These are phyloP conservation scores for Sitophilus oryzae DNA, from an alignment of 1,140 invertebrate genomes.

Conservation along the genomic window DNA sequence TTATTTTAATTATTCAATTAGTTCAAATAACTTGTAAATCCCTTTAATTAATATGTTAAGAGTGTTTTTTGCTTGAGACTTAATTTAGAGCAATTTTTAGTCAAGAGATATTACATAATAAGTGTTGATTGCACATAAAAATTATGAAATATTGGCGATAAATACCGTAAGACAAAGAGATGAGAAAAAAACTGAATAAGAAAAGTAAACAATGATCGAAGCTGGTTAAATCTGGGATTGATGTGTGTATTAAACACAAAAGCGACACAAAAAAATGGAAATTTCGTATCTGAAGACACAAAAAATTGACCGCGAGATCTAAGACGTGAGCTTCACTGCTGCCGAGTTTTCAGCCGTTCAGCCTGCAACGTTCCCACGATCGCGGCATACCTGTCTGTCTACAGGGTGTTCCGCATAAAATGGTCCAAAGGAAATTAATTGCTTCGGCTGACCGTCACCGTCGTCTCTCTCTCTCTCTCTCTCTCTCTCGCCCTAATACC, in stretches of 20 bases:
- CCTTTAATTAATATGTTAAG: no score
- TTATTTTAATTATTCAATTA: no score
- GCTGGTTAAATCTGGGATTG: constrained; percentile 1
- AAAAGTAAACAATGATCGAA: constrained; percentile 1
- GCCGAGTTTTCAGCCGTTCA: constrained; percentile 36
- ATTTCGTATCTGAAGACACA: constrained; percentile 28
- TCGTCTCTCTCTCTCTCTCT: no score
- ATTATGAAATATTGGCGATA: no score
- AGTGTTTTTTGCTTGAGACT: no score
- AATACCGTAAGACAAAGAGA: not conserved
- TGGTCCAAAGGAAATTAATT: constrained; percentile 21
- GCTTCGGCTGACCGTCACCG: constrained; percentile 12
- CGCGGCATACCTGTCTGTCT: constrained; percentile 39
- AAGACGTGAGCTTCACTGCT: constrained; percentile 42
- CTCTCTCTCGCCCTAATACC: no score
- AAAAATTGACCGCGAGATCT: constrained; percentile 37
- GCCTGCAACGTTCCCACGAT: constrained; percentile 42
- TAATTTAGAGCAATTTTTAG: no score
- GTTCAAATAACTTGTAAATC: no score
- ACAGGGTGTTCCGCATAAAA: constrained; percentile 35
- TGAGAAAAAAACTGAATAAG: not conserved
- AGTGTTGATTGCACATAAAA: no score
- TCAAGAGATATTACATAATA: no score
- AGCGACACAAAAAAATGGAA: constrained; percentile 32
- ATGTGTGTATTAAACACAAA: constrained; percentile 21